phyloP scores from a whole-genome alignment of 2,888 invertebrate species.

The Drosophila prostipennis region DNA sequence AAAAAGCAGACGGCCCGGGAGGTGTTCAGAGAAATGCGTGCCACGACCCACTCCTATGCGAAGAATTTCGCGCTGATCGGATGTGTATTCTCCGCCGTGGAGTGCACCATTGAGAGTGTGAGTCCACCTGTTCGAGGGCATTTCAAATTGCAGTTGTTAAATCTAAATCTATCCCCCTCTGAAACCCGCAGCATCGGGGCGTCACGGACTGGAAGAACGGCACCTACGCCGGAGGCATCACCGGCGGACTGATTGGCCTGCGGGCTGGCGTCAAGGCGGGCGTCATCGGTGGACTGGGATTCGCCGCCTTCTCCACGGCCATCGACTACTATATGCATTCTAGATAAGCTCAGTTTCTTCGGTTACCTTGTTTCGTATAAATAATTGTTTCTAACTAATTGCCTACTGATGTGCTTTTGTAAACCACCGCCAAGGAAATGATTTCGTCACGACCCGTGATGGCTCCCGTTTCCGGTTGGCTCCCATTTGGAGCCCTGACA shows the following conservation, averaged over 20 bases:
- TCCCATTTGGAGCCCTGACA: slow-evolving; percentile 16
- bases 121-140: slow-evolving; percentile 58
- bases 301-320: slow-evolving; percentile 97
- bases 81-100: slow-evolving; percentile 95
- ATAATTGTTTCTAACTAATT: slow-evolving; percentile 59
- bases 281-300: slow-evolving; percentile 96
- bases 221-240: slow-evolving; percentile 95
- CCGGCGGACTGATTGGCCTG: slow-evolving; percentile 95
- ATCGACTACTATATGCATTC: slow-evolving; percentile 97
- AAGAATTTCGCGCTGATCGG: slow-evolving; percentile 99
- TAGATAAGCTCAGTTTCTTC: slow-evolving; percentile 70
- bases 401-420: slow-evolving; percentile 17
- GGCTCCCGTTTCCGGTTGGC: slow-evolving; percentile 45
- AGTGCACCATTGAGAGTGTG: slow-evolving; percentile 97
- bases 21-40: slow-evolving; percentile 96
- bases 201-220: slow-evolving; percentile 99
- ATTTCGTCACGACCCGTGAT: slow-evolving; percentile 14
- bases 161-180: too few relatives aligned
- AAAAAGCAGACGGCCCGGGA: slow-evolving; percentile 93
- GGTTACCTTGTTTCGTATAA: slow-evolving; percentile 36
- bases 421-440: slow-evolving; percentile 46
- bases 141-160: not conserved
- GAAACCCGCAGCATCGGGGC: slow-evolving; percentile 88
- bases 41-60: slow-evolving; percentile 95
- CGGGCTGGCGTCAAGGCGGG: slow-evolving; percentile 97